Evolutionary conservation across 2,797 vertebrate genomes (phyloP).

Genomic region (Cynopterus sphinx): DNA sequence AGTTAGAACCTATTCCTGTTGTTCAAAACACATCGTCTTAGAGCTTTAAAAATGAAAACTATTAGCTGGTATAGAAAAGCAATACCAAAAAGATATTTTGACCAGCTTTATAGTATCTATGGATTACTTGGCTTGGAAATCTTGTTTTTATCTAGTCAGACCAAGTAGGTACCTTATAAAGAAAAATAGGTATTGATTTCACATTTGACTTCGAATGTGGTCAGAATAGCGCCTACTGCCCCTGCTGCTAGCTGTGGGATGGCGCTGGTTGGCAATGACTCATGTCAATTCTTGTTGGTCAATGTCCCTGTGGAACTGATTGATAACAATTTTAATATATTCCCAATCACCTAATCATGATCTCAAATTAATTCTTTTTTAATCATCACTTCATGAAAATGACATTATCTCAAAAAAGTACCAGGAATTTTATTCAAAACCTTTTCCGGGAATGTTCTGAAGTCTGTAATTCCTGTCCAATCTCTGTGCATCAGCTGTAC

Average conservation of each 20-base stretch:
- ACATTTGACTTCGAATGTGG: background rate
- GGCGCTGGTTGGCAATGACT: background rate
- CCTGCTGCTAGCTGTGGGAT: background rate
- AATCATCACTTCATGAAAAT: background rate
- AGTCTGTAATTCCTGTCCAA: background rate
- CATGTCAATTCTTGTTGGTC: background rate
- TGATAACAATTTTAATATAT: background rate
- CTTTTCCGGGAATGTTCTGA: background rate
- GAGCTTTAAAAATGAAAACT: background rate
- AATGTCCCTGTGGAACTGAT: background rate
- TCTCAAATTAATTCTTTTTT: background rate
- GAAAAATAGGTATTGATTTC: background rate
- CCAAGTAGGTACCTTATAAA: background rate
- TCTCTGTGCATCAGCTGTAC: background rate
- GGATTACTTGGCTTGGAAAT: background rate
- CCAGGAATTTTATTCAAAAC: background rate
- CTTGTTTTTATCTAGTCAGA: conserved; percentile 15
- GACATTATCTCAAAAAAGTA: background rate
- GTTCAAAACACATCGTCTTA: background rate
- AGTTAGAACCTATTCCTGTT: background rate
- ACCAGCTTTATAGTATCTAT: background rate
- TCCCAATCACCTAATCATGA: background rate
- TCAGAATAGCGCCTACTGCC: background rate
- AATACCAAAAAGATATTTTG: conserved; percentile 12
- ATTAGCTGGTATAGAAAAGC: background rate